These are phyloP conservation scores for Nesoenas mayeri DNA, from an alignment of 2,113 vertebrate genomes.

Conservation along the genomic window DNA sequence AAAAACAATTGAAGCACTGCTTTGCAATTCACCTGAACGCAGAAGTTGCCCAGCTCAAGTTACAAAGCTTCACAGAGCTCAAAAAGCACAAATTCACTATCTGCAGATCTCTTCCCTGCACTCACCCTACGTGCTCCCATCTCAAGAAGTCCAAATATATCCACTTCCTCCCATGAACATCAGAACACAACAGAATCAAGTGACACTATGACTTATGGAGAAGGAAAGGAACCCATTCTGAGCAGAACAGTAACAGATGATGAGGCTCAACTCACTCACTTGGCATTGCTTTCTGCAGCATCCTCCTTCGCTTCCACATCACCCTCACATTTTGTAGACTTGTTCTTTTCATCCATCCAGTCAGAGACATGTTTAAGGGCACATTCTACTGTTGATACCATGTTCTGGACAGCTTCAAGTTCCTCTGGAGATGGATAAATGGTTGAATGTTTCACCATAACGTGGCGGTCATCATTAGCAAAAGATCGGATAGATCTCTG, in stretches of 20 bases:
- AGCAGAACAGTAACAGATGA: background rate
- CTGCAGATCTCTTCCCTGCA: background rate
- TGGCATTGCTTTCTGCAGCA: constrained; percentile 78
- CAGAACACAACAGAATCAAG: background rate
- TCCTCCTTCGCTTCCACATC: constrained; percentile 81
- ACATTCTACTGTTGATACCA: constrained; percentile 96
- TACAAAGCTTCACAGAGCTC: background rate
- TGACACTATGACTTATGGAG: background rate
- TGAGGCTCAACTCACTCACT: constrained; percentile 76
- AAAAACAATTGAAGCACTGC: background rate
- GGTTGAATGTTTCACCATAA: constrained; percentile 98
- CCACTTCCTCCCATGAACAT: background rate
- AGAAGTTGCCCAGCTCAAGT: background rate
- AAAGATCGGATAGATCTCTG: constrained; percentile 99
- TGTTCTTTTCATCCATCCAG: constrained; percentile 90
- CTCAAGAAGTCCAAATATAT: constrained; percentile 15
- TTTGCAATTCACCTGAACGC: background rate
- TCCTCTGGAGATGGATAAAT: constrained; percentile 97
- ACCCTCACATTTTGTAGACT: constrained; percentile 71
- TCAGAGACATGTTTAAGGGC: constrained; percentile 98
- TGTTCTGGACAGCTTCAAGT: constrained; percentile 95
- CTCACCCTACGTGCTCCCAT: background rate
- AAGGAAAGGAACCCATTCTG: background rate
- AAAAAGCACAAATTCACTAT: no score
- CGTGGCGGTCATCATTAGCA: constrained; percentile 97